Evolutionary conservation across 2,888 invertebrate genomes (phyloP).

Genomic region (Hypomecis atomaria): DNA sequence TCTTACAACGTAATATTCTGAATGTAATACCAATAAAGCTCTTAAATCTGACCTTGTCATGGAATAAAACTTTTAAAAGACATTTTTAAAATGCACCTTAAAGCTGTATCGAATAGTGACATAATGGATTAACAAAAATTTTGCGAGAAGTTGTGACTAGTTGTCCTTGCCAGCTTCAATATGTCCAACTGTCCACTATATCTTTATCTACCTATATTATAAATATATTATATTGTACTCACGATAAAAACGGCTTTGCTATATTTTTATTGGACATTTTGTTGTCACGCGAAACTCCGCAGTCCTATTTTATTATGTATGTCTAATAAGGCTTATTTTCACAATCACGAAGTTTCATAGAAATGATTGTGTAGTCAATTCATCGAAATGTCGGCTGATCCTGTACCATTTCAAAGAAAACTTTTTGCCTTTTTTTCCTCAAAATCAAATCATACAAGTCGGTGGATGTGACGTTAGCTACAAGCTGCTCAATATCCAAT

Average conservation of each 20-base stretch:
- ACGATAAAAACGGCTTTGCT: neutral
- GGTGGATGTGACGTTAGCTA: too few relatives aligned
- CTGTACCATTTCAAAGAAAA: too few relatives aligned
- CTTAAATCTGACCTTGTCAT: neutral
- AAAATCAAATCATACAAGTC: too few relatives aligned
- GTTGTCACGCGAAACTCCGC: neutral
- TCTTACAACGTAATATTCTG: too few relatives aligned
- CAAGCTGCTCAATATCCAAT: too few relatives aligned
- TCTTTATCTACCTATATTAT: too few relatives aligned
- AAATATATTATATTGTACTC: neutral
- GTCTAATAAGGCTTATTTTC: too few relatives aligned
- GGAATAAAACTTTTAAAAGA: neutral
- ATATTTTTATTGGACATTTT: neutral
- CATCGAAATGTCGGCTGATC: too few relatives aligned
- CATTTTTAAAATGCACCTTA: neutral
- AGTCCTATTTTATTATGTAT: neutral
- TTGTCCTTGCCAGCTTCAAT: neutral
- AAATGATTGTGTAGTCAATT: too few relatives aligned
- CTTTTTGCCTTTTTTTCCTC: too few relatives aligned
- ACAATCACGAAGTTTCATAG: too few relatives aligned
- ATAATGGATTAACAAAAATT: neutral
- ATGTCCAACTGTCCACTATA: neutral
- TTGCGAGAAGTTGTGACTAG: constrained; percentile 1
- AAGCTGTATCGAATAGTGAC: neutral
- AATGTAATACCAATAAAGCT: too few relatives aligned